A percentile compares a stretch with the other conserved stretches of the same genome.
These are phyloP conservation scores for Hipposideros larvatus DNA, from an alignment of 2,797 vertebrate genomes.

Conservation along the genomic window DNA sequence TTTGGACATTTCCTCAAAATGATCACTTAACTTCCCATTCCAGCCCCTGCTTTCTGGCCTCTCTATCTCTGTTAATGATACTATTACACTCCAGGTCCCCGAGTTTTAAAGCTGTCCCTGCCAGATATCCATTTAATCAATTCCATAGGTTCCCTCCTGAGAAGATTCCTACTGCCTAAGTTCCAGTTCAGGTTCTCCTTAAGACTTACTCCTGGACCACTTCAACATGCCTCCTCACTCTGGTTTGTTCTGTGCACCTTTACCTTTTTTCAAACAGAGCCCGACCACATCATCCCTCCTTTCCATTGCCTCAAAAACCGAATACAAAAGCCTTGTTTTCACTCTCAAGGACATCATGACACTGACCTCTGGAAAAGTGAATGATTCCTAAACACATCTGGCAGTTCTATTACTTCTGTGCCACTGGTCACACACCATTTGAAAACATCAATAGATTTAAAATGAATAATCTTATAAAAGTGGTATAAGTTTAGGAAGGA, in stretches of 20 bases:
- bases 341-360: not conserved
- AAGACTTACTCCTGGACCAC: not conserved
- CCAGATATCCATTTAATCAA: not conserved
- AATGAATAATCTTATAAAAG: not conserved
- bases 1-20: not conserved
- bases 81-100: not conserved
- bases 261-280: not conserved
- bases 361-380: not conserved
- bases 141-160: not conserved
- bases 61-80: not conserved
- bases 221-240: not conserved
- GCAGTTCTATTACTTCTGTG: not conserved
- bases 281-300: not conserved
- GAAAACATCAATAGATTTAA: conserved; percentile 15
- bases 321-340: not conserved
- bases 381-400: not conserved
- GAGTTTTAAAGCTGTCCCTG: not conserved
- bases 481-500: not conserved
- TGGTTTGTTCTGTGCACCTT: not conserved
- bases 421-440: not conserved
- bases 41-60: not conserved
- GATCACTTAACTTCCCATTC: not conserved
- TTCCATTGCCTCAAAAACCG: not conserved
- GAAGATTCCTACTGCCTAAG: not conserved
- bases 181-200: not conserved